A percentile compares a stretch with the other conserved stretches of the same genome.
Conservation (phyloP, 2,113 vertebrate species). For the Hyperoodon ampullatus region DNA sequence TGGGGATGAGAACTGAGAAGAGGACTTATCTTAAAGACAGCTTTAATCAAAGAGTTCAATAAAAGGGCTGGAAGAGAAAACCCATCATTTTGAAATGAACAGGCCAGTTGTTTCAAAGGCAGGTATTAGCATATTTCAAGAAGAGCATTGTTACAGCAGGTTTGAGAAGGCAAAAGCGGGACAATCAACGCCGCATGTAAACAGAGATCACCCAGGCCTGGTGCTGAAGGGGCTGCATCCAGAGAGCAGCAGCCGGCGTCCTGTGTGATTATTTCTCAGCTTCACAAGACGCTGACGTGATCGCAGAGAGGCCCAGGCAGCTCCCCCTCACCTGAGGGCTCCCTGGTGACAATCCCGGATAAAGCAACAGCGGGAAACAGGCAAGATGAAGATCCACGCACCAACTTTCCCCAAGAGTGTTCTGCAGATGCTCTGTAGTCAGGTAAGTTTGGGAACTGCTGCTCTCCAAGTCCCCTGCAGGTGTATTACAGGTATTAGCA, state of each 20-base stretch:
- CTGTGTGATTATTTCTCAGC: constrained; percentile 55
- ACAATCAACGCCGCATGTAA: constrained; percentile 50
- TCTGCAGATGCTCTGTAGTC: not conserved
- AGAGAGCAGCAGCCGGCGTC: constrained; percentile 42
- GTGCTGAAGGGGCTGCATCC: constrained; percentile 57
- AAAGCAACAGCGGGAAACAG: not conserved
- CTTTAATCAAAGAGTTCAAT: constrained; percentile 53
- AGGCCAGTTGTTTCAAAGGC: constrained; percentile 75
- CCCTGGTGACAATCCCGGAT: not conserved
- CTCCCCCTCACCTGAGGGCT: not conserved
- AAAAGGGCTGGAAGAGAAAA: constrained; percentile 68
- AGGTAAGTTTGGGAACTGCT: not conserved
- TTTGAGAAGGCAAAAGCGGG: constrained; percentile 42
- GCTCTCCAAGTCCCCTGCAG: not conserved
- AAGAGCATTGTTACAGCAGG: constrained; percentile 41
- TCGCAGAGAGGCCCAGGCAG: not conserved
- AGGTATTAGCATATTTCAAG: constrained; percentile 76
- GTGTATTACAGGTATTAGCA: not conserved
- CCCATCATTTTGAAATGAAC: constrained; percentile 66
- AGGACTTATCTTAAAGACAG: not conserved
- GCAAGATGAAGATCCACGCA: not conserved
- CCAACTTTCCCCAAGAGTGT: not conserved
- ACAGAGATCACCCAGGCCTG: constrained; percentile 63
- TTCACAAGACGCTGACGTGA: not conserved
- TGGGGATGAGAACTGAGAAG: not conserved